Conservation (phyloP, 2,888 invertebrate genomes). For the Morpho achilles region DNA sequence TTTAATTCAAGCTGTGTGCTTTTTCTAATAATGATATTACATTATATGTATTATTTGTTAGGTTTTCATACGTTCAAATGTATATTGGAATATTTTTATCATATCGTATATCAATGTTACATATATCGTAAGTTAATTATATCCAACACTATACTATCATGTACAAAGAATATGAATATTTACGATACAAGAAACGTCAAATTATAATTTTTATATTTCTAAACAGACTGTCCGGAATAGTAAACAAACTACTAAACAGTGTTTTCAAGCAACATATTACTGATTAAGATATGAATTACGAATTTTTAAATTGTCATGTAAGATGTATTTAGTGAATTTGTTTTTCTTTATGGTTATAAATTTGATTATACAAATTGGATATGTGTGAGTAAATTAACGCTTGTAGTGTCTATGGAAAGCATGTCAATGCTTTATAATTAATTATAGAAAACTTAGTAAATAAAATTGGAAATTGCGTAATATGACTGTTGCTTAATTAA, state of each 20-base stretch:
- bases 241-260: too few relatives aligned
- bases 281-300: neutral
- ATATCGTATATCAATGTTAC: too few relatives aligned
- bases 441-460: constrained; percentile 47
- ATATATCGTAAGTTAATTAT: too few relatives aligned
- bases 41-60: constrained; percentile 5
- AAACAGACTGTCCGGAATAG: too few relatives aligned
- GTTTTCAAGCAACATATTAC: too few relatives aligned
- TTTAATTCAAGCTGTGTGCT: constrained; percentile 61
- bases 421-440: constrained; percentile 60
- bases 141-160: too few relatives aligned
- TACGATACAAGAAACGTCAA: neutral
- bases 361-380: constrained; percentile 56
- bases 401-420: constrained; percentile 72
- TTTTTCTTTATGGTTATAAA: constrained; percentile 29
- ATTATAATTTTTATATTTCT: neutral
- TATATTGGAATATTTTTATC: too few relatives aligned
- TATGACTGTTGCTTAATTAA: constrained; percentile 57
- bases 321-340: constrained; percentile 30
- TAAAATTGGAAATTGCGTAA: constrained; percentile 48
- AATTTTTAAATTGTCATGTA: constrained; percentile 18
- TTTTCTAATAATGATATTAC: constrained; percentile 50
- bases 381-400: constrained; percentile 69
- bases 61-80: neutral
- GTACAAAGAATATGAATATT: too few relatives aligned